Percentiles rank a stretch among this genome's conserved stretches.
Conservation (phyloP, 2,888 invertebrate species). For the Frankliniella fusca region DNA sequence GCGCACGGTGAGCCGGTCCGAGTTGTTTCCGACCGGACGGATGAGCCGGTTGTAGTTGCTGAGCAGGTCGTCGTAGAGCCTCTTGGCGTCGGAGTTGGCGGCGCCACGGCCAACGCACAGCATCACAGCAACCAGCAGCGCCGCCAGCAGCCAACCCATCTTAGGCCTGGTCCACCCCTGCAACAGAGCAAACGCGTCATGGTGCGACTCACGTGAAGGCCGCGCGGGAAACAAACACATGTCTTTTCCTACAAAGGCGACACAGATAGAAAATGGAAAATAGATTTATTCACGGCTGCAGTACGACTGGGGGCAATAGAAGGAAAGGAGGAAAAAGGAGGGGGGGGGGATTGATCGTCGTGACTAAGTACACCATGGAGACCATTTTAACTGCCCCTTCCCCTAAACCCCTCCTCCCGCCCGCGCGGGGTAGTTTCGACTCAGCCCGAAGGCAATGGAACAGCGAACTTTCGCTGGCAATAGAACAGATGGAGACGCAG, state of each 20-base stretch:
- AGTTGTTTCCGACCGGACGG: slow-evolving; percentile 90
- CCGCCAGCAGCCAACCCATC: slow-evolving; percentile 72
- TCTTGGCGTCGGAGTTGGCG: slow-evolving; percentile 89
- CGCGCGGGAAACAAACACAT: background rate
- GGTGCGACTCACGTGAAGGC: background rate
- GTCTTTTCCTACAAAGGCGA: background rate
- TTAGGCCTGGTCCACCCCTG: slow-evolving; percentile 82
- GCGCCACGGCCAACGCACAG: slow-evolving; percentile 51
- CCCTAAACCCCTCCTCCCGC: slow-evolving; percentile 27
- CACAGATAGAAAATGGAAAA: background rate
- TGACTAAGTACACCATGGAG: too few species aligned
- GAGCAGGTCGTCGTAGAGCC: slow-evolving; percentile 91
- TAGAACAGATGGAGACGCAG: slow-evolving; percentile 19
- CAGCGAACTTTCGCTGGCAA: slow-evolving; percentile 21
- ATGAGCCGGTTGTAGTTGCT: slow-evolving; percentile 94
- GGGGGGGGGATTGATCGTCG: background rate
- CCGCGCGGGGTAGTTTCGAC: slow-evolving; percentile 2
- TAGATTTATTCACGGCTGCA: background rate
- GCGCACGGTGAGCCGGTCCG: slow-evolving; percentile 89
- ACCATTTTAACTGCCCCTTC: slow-evolving; percentile 39
- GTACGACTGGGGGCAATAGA: background rate
- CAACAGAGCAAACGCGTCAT: slow-evolving; percentile 41
- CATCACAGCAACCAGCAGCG: slow-evolving; percentile 51
- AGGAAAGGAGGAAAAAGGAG: background rate
- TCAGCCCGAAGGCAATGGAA: background rate